phyloP scores from a whole-genome alignment of 2,888 invertebrate species.

The Hirtodrosophila alboralis region DNA sequence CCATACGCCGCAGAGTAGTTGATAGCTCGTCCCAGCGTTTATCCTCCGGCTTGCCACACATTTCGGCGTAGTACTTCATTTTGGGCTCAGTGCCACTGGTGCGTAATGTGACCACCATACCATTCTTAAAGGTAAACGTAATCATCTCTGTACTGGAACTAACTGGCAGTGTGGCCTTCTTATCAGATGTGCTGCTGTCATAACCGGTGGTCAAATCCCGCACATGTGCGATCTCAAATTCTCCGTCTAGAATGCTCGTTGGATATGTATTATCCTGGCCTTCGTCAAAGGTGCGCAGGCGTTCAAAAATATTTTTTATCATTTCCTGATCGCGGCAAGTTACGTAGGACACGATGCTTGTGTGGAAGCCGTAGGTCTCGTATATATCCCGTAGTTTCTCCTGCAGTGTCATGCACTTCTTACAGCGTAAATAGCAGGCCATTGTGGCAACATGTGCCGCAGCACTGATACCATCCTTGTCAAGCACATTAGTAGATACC shows the following conservation, averaged over 20 bases:
- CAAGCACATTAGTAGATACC: constrained; percentile 93
- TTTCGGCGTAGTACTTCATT: constrained; percentile 98
- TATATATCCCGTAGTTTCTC: constrained; percentile 91
- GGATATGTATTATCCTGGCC: constrained; percentile 88
- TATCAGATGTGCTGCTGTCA: constrained; percentile 89
- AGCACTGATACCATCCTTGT: constrained; percentile 98
- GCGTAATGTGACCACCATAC: constrained; percentile 93
- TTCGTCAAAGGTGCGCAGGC: constrained; percentile 90
- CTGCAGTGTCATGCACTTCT: constrained; percentile 86
- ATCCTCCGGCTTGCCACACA: constrained; percentile 88
- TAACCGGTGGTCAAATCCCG: constrained; percentile 94
- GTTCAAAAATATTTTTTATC: constrained; percentile 91
- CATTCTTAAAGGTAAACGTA: constrained; percentile 94
- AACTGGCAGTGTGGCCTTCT: constrained; percentile 88
- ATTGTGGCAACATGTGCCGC: constrained; percentile 92
- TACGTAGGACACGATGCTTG: constrained; percentile 94
- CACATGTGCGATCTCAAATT: constrained; percentile 88
- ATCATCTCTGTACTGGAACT: constrained; percentile 93
- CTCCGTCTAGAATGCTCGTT: constrained; percentile 86
- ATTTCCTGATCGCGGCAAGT: constrained; percentile 90
- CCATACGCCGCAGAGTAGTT: constrained; percentile 89
- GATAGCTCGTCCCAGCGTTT: constrained; percentile 88
- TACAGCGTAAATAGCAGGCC: constrained; percentile 88
- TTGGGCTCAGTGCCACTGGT: constrained; percentile 99
- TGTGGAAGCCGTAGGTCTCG: constrained; percentile 93